Conservation (phyloP, 2,888 invertebrate species). For the Drosophila merina region DNA sequence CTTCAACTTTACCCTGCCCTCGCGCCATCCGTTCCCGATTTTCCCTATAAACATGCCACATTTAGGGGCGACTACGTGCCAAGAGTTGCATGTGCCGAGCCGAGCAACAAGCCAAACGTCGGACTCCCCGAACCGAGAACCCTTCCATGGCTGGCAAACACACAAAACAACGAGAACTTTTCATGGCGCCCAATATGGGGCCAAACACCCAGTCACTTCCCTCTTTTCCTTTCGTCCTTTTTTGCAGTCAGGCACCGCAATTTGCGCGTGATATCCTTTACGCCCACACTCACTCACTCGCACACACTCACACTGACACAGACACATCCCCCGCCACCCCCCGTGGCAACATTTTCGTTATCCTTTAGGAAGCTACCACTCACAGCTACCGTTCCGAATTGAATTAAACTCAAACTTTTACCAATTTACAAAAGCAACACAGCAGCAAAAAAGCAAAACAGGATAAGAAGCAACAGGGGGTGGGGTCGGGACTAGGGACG, state of each 20-base stretch:
- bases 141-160: slow-evolving; percentile 37
- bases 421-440: slow-evolving; percentile 79
- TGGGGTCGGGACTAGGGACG: background rate
- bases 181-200: slow-evolving; percentile 28
- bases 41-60: slow-evolving; percentile 72
- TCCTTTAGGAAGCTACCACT: slow-evolving; percentile 79
- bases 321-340: background rate
- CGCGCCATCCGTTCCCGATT: slow-evolving; percentile 45
- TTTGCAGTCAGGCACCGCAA: slow-evolving; percentile 69
- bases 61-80: slow-evolving; percentile 70
- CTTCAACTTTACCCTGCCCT: background rate
- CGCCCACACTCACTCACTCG: slow-evolving; percentile 49
- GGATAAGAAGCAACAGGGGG: slow-evolving; percentile 17
- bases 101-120: slow-evolving; percentile 41
- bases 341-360: slow-evolving; percentile 54
- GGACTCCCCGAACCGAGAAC: slow-evolving; percentile 1
- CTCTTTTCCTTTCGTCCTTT: slow-evolving; percentile 3
- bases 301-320: slow-evolving; percentile 1
- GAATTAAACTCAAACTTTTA: slow-evolving; percentile 82
- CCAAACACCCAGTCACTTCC: slow-evolving; percentile 6
- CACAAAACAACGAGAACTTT: slow-evolving; percentile 18
- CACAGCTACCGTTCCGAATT: slow-evolving; percentile 81
- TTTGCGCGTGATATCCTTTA: slow-evolving; percentile 75
- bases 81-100: slow-evolving; percentile 67
- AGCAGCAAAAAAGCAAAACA: slow-evolving; percentile 35